A percentile compares a stretch with the other conserved stretches of the same genome.
Evolutionary conservation across 53 echinoderm and acorn worm genomes (phyloP).

Genomic region (Luidia sarsii): DNA sequence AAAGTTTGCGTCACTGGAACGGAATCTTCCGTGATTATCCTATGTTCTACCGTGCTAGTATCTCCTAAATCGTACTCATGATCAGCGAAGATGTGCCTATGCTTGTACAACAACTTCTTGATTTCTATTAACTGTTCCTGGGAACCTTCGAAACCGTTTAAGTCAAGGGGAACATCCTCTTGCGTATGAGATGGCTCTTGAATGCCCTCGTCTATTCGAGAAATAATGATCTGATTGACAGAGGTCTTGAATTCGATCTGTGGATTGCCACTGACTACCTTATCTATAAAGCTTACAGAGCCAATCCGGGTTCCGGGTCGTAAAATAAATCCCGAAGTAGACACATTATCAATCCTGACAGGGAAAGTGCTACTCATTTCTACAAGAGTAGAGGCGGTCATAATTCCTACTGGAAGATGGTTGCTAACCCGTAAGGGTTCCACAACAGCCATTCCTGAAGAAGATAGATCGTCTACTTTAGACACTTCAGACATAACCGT

Average conservation of each 20-base stretch:
- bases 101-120: neutral
- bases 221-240: constrained; percentile 2
- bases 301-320: neutral
- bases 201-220: neutral
- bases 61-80: constrained; percentile 5
- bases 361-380: neutral
- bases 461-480: no score
- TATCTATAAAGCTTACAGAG: neutral
- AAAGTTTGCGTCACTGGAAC: neutral
- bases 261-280: neutral
- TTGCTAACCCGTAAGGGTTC: constrained; percentile 14
- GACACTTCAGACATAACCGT: no score
- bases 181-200: neutral
- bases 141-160: neutral
- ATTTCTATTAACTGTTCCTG: neutral
- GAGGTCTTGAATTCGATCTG: neutral
- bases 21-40: neutral
- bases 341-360: constrained; percentile 1
- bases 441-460: no score
- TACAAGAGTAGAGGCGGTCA: neutral
- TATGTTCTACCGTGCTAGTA: neutral
- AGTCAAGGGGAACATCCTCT: neutral
- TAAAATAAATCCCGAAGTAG: neutral
- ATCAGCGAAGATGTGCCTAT: neutral
- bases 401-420: constrained; percentile 13